These are phyloP conservation scores for Melanchra persicariae DNA, from an alignment of 2,888 invertebrate species.

Conservation along the genomic window DNA sequence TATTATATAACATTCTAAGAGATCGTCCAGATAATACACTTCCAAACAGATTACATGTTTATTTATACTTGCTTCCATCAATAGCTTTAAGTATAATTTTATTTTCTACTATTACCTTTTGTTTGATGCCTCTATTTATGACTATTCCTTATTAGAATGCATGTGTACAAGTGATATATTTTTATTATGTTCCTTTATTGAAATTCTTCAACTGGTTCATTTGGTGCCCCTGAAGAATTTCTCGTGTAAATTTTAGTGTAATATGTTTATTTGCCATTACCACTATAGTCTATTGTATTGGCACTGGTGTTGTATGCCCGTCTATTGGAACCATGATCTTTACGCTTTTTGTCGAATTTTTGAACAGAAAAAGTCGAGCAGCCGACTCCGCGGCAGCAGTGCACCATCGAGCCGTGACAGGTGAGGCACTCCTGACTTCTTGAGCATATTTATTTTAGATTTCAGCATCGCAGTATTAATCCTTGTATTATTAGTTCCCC, in stretches of 20 bases:
- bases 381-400: conserved; percentile 84
- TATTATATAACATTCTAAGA: conserved; percentile 76
- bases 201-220: conserved; percentile 74
- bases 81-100: conserved; percentile 81
- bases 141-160: conserved; percentile 83
- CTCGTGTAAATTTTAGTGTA: conserved; percentile 77
- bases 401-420: conserved; percentile 83
- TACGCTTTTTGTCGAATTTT: conserved; percentile 76
- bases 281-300: conserved; percentile 90
- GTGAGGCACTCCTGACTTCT: conserved; percentile 67
- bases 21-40: conserved; percentile 55
- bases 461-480: conserved; percentile 27
- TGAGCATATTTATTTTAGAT: not conserved
- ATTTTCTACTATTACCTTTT: conserved; percentile 73
- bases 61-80: conserved; percentile 83
- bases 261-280: conserved; percentile 86
- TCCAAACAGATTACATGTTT: conserved; percentile 68
- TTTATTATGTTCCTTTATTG: conserved; percentile 71
- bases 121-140: conserved; percentile 80
- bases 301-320: conserved; percentile 87
- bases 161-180: conserved; percentile 83
- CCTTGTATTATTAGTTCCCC: conserved; percentile 82
- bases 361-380: conserved; percentile 88
- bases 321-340: conserved; percentile 68
- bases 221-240: conserved; percentile 75